Evolutionary conservation across 2,113 vertebrate genomes (phyloP), one percentile per base, ranked within the genome.

Genomic region (Psephotus haematonotus): DNA sequence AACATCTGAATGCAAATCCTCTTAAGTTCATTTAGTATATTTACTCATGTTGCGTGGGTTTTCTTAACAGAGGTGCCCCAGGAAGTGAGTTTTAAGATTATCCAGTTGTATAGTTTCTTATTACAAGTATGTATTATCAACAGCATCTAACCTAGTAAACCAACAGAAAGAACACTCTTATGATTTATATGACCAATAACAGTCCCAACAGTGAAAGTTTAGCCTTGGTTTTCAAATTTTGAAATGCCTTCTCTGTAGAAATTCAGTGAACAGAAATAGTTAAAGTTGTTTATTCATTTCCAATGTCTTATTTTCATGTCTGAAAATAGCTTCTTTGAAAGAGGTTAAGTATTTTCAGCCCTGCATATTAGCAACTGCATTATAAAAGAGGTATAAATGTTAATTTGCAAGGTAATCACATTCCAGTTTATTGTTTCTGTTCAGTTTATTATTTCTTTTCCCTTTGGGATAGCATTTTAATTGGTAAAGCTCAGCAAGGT

Each of bases 251-350:
- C 20, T 35, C 35, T 53, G 15, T 41, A 46, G 65, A 64, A 86
- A 53, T 86, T 83, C 46, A 63, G 25, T 76, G 27, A 80, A 79
- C 19, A 86, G 24, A 57, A 69, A 59, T 46, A 80, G 29, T 77
- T 75, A 10, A 77, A 79, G 10, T 57, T 76, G 13, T 71, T 71
- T 64, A 12, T 87, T 83, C 8, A 43, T 72, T 53, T 37, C 19
- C 19, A 57, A 0, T 74, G 23, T 44, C 24, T 43, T 74, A 24
- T 57, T 89, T 44, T 94, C 0, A 0, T 55, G 33, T 65, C 69
- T 76, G 63, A 86, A n/a, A 83, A 63, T 23, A 69, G 47, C 49
- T 89, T 78, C 7, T 72, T 78, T 80, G 59, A 72, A 88, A 69
- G 13, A 86, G 17, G 20, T 49, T 77, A 44, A 33, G 93, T 85